Evolutionary conservation across 2,113 vertebrate genomes (phyloP), one percentile per base, ranked within the genome.

Genomic region (Rhinoderma darwinii): DNA sequence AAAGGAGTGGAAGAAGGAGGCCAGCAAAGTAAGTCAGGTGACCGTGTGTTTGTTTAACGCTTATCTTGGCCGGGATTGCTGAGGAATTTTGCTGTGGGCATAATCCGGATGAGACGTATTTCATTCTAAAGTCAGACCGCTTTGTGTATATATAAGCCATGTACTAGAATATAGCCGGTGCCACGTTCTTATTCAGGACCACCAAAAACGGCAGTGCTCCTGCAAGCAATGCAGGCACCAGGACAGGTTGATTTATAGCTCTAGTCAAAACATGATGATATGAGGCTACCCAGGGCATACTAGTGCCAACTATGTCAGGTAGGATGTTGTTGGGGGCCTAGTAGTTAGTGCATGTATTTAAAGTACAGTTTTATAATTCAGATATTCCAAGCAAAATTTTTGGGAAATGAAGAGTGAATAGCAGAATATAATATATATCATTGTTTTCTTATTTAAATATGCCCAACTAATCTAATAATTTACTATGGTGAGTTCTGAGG

Each of bases 1-100:
- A 81, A 99, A 99, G 94, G 98, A 99, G 89, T 99, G 98, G 98
- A 99, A 99, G 93, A 96, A 96, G 90, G 98, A 99, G 93, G 97
- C 97, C 90, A 99, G 98, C 95, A 99, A 98, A 96, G 98, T 99
- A 93, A 87, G 93, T 89, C 92, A 84, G 91, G 91, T 56, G 27
- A 41, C 51, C 18, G 9, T 11, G 27, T 56, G 84, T 79, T 79
- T 80, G 76, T 15, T 79, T 30, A 41, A 20, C 14, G 51, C n/a
- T 70, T 70, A 70, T 80, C 76, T 86, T 79, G 83, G 83, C 83
- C 59, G 30, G 32, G 43, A 20, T 59, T 56, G 35, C 27, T 59
- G 22, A 54, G 51, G 51, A 73, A 73, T 74, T 30, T 74, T 51
- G 78, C 66, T 10, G n/a, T 14, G 74, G 78, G 47, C 47, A 80